phyloP scores from a whole-genome alignment of 2,888 invertebrate genomes.

The Digitonthophagus gazella region DNA sequence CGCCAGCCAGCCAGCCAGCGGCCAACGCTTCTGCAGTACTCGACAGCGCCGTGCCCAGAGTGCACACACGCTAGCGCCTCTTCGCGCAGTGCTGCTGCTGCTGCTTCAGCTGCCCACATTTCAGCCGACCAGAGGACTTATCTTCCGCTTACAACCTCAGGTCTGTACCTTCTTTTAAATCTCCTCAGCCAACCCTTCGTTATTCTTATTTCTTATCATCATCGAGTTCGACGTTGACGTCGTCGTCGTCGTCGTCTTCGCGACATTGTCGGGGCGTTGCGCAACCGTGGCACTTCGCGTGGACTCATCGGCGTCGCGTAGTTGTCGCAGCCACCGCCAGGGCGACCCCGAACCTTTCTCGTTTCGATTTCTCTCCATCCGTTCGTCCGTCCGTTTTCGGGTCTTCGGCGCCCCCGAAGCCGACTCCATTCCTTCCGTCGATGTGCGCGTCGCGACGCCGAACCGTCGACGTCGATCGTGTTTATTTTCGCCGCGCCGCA shows the following conservation, averaged over 20 bases:
- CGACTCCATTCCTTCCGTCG: background rate
- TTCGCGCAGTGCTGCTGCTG: slow-evolving; percentile 4
- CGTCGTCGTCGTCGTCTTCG: background rate
- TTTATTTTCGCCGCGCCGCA: slow-evolving; percentile 9
- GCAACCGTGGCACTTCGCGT: background rate
- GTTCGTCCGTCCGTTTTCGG: background rate
- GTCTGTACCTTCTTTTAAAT: background rate
- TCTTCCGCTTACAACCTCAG: background rate
- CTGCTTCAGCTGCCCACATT: background rate
- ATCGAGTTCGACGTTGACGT: background rate
- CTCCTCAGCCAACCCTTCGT: background rate
- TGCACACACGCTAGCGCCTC: slow-evolving; percentile 6
- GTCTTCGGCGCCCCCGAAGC: background rate
- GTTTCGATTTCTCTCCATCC: background rate
- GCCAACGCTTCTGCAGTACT: slow-evolving; percentile 11
- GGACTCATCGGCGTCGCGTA: background rate
- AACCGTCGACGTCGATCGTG: background rate
- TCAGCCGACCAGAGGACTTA: background rate
- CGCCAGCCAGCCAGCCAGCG: background rate
- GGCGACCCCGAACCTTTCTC: background rate
- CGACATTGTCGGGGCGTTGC: background rate
- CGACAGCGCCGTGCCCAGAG: slow-evolving; percentile 5
- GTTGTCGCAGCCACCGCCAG: background rate
- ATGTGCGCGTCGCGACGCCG: background rate
- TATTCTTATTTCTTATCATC: no score